phyloP scores from a whole-genome alignment of 2,113 vertebrate genomes.

The Atherinomorus stipes region DNA sequence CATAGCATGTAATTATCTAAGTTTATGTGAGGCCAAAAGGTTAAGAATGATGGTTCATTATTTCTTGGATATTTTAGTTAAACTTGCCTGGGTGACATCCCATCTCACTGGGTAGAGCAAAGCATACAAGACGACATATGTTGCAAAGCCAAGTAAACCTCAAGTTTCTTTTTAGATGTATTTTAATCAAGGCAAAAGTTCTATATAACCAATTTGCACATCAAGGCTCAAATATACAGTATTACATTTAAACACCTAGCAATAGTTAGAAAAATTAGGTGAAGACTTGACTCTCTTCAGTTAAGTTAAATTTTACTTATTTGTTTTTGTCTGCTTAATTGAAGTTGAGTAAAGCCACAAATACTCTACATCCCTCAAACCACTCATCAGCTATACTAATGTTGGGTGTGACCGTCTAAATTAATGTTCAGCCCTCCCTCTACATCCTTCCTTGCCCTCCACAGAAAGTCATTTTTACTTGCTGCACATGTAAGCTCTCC shows the following conservation, averaged over 20 bases:
- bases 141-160: neutral
- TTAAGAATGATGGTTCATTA: slow-evolving; percentile 43
- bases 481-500: slow-evolving; percentile 66
- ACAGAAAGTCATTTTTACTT: slow-evolving; percentile 53
- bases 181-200: neutral
- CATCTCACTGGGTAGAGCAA: slow-evolving; percentile 13
- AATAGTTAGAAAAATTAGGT: neutral
- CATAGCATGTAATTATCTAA: slow-evolving; percentile 52
- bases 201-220: neutral
- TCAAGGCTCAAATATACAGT: neutral
- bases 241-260: neutral
- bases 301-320: neutral
- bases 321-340: neutral
- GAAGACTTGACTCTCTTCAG: neutral
- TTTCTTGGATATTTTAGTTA: slow-evolving; percentile 28
- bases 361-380: slow-evolving; percentile 6
- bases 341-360: slow-evolving; percentile 5
- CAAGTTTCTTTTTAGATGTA: neutral
- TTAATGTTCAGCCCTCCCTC: slow-evolving; percentile 19
- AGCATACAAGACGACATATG: neutral
- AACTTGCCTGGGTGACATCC: slow-evolving; percentile 19
- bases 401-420: slow-evolving; percentile 23
- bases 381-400: slow-evolving; percentile 15
- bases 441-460: slow-evolving; percentile 15
- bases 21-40: slow-evolving; percentile 54